Evolutionary conservation across 1,140 invertebrate species (phyloP), one percentile per base, ranked within the genome.

Genomic region (Thaumatotibia leucotreta): DNA sequence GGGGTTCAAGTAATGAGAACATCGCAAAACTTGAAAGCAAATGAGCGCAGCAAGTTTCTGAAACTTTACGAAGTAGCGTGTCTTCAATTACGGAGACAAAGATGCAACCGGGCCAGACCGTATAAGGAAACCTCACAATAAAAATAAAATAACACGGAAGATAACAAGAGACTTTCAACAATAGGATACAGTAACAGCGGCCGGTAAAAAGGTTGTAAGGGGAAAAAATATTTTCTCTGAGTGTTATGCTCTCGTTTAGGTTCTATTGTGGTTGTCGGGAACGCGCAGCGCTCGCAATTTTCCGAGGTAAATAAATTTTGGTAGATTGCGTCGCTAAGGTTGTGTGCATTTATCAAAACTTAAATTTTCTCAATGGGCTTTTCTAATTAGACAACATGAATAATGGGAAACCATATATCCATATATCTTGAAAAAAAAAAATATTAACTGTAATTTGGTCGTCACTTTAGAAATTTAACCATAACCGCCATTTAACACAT

Each of bases 171-270:
- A 58, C 29, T 58, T 58, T 58, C 11, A 58, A 58, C 52, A 58
- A 58, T 58, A n/a, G 52, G 52, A 58, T 58, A n/a, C 52, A 58
- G 52, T 58, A 58, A 58, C 52, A 58, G 52, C 52, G 52, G n/a
- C 52, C 52, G 24, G 52, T 58, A 8, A 58, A 58, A 58, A 58
- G 24, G 52, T 58, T 58, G 24, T 58, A 58, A 58, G 52, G 49
- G 39, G n/a, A 58, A 58, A 58, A 58, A 58, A 58, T 58, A 58
- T 58, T 58, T 58, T 58, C 24, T 58, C 52, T 58, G 52, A 58
- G 23, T 58, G 52, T 58, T 52, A 52, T 52, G 49, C 23, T 52
- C 49, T 58, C 52, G 52, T 58, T 58, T 58, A 27, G 52, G 23
- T 58, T 58, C 24, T n/a, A 58, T 58, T 58, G 52, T 58, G 23